Base-by-base conservation (phyloP, 37 sponge, comb jelly and placozoan species). In the Ianthella basta region DNA sequence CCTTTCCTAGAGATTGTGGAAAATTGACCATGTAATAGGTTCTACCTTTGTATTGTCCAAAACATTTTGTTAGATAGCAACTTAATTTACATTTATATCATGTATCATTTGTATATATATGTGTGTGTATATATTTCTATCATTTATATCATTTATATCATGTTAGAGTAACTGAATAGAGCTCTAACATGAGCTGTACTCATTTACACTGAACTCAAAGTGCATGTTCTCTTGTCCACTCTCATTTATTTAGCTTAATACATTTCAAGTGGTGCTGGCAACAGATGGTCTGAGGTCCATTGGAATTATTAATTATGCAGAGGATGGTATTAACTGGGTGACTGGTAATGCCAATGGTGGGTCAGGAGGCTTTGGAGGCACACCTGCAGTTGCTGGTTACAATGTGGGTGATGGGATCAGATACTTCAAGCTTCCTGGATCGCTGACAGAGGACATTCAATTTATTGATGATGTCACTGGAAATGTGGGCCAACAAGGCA, bases 301-400 rank as follows among this genome's bases (percentile, higher is more conserved):
- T 40, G 78, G 53, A 39, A 75, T 75, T 15, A 39, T 50, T 53
- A 32, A 36, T 36, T 75, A 75, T 41, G 78, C 78, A 39, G 78
- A 75, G 2, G 78, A 39, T 40, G 36, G 32, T 4, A 35, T 19
- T 8, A 81, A 81, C 34, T 81, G 82, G 82, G 56, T 57, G 4
- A 57, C 82, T 10, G 56, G 82, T 15, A 61, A 81, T 37, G 82
- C 5, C 15, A 33, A 59, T 10, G 5, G 5, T 70, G 37, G 20
- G 3, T 13, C 3, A 6, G 12, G 12, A 5, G 72, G 72, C 20
- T 40, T 50, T 36, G 50, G 16, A 39, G 50, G 50, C 3, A 44
- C 50, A 10, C 50, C 50, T 10, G 78, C 50, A 8, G 10, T 75
- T 50, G 78, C 78, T 41, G 78, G 78, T 0, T 75, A 75, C 25